Percentiles rank a stretch among this genome's conserved stretches.
Evolutionary conservation across 2,797 vertebrate genomes (phyloP).

Genomic region (Spheniscus humboldti): DNA sequence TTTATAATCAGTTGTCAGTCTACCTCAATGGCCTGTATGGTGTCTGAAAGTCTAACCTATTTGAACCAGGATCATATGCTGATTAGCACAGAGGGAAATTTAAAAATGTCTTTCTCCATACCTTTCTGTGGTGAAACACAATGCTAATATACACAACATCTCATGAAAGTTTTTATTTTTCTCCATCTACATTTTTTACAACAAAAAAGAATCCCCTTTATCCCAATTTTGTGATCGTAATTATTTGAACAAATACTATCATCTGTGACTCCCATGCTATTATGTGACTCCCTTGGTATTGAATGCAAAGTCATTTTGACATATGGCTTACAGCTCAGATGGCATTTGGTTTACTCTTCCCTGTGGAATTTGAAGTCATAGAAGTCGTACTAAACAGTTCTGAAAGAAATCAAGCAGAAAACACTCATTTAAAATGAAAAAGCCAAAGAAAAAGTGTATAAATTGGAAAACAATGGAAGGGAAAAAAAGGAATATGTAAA

Average conservation of each 20-base stretch:
- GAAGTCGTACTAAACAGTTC: background rate
- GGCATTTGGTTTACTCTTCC: slow-evolving; percentile 27
- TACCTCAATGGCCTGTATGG: background rate
- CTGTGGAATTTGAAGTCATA: slow-evolving; percentile 6
- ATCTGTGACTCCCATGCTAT: background rate
- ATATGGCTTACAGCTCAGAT: background rate
- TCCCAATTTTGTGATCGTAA: background rate
- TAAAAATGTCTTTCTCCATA: background rate
- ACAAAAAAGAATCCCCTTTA: background rate
- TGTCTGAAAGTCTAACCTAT: background rate
- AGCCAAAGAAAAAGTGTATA: background rate
- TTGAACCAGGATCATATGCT: background rate
- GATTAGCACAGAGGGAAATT: background rate
- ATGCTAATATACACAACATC: background rate
- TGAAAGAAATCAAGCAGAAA: slow-evolving; percentile 24
- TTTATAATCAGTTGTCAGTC: background rate
- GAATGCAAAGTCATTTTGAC: background rate
- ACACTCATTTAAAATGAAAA: background rate
- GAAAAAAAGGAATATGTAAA: background rate
- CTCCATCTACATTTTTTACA: background rate
- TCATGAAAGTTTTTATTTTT: background rate
- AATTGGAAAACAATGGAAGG: background rate
- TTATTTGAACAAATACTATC: background rate
- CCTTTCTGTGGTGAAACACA: background rate
- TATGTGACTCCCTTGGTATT: background rate